A percentile compares a stretch with the other conserved stretches of the same genome.
Conservation (phyloP, 2,888 invertebrate species). For the Apamea epomidion region DNA sequence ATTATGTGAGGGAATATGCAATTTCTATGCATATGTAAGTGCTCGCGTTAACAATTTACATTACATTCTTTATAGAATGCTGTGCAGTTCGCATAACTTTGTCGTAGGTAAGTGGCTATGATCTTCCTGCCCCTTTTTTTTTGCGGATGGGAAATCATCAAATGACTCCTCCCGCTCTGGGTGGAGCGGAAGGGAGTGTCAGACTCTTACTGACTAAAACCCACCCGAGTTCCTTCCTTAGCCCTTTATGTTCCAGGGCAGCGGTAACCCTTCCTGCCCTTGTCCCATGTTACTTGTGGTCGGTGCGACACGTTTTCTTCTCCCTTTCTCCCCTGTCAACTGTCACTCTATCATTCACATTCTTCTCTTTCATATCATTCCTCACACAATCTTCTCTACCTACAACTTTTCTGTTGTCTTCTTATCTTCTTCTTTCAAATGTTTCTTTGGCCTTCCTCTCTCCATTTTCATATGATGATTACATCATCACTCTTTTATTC, state of each 20-base stretch:
- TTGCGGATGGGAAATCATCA: too few relatives aligned
- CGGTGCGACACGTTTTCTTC: neutral
- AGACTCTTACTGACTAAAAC: too few relatives aligned
- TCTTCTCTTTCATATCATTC: neutral
- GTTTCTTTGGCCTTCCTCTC: neutral
- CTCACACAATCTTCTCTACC: neutral
- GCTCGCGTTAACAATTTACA: neutral
- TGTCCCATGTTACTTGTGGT: neutral
- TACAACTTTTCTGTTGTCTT: too few relatives aligned
- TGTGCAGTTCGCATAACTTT: neutral
- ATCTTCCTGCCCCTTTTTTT: too few relatives aligned
- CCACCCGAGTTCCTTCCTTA: too few relatives aligned
- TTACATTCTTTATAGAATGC: neutral
- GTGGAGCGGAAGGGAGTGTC: too few relatives aligned
- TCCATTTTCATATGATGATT: too few relatives aligned
- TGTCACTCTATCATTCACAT: neutral
- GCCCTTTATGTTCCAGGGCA: too few relatives aligned
- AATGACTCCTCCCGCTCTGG: too few relatives aligned
- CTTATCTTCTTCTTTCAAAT: too few relatives aligned
- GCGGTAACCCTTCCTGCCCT: too few relatives aligned
- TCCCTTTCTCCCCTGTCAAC: neutral
- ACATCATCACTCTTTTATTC: neutral
- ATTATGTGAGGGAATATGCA: slow-evolving; percentile 6
- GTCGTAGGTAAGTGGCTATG: neutral
- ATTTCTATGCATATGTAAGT: slow-evolving; percentile 13